A percentile compares a stretch with the other conserved stretches of the same genome.
Evolutionary conservation across 2,888 invertebrate species (phyloP).

Genomic region (Psylliodes chrysocephalus): DNA sequence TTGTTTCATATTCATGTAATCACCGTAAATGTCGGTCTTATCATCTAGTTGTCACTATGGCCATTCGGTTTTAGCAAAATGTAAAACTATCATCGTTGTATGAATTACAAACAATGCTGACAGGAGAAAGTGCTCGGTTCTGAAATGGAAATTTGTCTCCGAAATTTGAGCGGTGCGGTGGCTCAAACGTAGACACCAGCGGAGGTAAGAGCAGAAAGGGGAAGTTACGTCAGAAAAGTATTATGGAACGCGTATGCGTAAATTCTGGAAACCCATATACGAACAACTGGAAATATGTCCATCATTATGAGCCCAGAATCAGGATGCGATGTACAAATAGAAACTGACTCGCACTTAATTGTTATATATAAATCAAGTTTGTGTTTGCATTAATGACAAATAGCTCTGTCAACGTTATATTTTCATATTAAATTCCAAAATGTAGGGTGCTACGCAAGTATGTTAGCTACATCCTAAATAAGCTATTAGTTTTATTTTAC

Average conservation of each 20-base stretch:
- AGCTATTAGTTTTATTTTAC: too few species aligned
- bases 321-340: background rate
- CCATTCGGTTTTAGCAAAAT: slow-evolving; percentile 7
- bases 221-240: slow-evolving; percentile 18
- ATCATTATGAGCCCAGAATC: slow-evolving; percentile 9
- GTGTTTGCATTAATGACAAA: background rate
- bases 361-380: background rate
- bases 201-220: background rate
- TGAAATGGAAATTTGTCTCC: slow-evolving; percentile 26
- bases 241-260: slow-evolving; percentile 10
- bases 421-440: background rate
- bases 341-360: slow-evolving; percentile 6
- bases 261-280: slow-evolving; percentile 20
- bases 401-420: background rate
- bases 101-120: slow-evolving; percentile 26
- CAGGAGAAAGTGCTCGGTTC: slow-evolving; percentile 26
- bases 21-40: too few species aligned
- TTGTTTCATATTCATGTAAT: too few species aligned
- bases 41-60: slow-evolving; percentile 6
- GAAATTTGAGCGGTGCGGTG: slow-evolving; percentile 5
- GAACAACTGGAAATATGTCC: slow-evolving; percentile 11
- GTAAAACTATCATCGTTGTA: slow-evolving; percentile 25
- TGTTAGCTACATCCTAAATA: too few species aligned
- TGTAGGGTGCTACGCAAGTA: too few species aligned
- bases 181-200: background rate